Percentiles rank a stretch among this genome's conserved stretches.
Evolutionary conservation across 2,888 invertebrate genomes (phyloP).

Genomic region (Tetrapedia diversipes): DNA sequence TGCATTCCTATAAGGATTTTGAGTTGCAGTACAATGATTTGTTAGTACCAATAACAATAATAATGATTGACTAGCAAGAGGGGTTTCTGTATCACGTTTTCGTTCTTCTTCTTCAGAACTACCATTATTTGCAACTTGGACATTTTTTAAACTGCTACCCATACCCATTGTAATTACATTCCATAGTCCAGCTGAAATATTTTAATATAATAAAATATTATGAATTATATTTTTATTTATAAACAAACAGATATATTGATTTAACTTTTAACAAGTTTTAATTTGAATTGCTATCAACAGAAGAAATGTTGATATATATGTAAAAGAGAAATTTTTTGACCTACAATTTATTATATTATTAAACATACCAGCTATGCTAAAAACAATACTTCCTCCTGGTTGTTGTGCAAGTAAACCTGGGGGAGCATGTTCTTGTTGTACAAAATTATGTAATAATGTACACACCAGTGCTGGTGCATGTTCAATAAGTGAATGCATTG

Average conservation of each 20-base stretch:
- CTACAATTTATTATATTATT: not conserved
- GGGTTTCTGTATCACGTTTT: conserved; percentile 85
- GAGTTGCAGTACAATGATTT: conserved; percentile 92
- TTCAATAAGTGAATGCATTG: conserved; percentile 89
- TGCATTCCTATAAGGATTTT: conserved; percentile 94
- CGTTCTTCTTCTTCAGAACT: conserved; percentile 76
- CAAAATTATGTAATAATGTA: conserved; percentile 90
- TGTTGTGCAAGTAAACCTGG: conserved; percentile 87
- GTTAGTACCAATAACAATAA: conserved; percentile 93
- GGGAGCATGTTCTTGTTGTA: conserved; percentile 88
- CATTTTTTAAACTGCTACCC: conserved; percentile 79
- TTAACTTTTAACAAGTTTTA: not conserved
- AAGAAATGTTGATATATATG: too few species aligned
- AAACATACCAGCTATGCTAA: conserved; percentile 87
- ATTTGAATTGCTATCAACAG: too few species aligned
- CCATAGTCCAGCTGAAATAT: conserved; percentile 88
- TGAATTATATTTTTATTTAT: not conserved
- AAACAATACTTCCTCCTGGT: conserved; percentile 91
- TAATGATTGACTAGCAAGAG: conserved; percentile 95
- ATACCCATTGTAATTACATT: conserved; percentile 90
- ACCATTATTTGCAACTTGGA: conserved; percentile 76
- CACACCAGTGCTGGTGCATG: conserved; percentile 92
- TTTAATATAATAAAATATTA: not conserved
- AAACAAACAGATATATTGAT: not conserved
- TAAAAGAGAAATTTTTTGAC: too few species aligned